Evolutionary conservation across 2,888 invertebrate genomes (phyloP).

Genomic region (Blastobasis lacticolella): DNA sequence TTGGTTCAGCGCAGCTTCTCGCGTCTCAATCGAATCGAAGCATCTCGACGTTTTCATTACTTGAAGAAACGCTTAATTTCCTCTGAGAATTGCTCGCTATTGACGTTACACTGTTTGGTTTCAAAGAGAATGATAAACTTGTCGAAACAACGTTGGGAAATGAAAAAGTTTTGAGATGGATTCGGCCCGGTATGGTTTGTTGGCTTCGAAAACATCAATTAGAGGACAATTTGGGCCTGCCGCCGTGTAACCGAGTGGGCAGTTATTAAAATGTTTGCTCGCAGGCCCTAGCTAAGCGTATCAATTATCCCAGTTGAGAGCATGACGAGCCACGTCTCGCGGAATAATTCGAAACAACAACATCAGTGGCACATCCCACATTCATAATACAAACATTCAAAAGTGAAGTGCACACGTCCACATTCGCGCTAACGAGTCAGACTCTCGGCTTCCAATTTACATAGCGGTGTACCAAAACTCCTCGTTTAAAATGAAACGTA

Average conservation of each 20-base stretch:
- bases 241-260: no score
- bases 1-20: neutral
- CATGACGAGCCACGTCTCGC: neutral
- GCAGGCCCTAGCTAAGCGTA: no score
- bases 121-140: neutral
- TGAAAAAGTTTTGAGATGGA: neutral
- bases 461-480: conserved; percentile 57
- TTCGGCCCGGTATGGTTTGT: neutral
- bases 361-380: conserved; percentile 3
- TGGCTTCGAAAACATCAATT: no score
- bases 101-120: neutral
- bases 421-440: conserved; percentile 44
- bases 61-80: neutral
- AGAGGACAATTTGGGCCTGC: no score
- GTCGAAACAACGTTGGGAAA: neutral
- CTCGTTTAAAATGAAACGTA: conserved; percentile 61
- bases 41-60: conserved; percentile 1
- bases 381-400: conserved; percentile 26
- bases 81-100: neutral
- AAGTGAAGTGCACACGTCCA: conserved; percentile 39
- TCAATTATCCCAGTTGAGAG: no score
- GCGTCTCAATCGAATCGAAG: neutral
- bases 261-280: no score
- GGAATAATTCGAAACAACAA: neutral
- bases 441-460: conserved; percentile 60